A percentile compares a stretch with the other conserved stretches of the same genome.
phyloP scores from a whole-genome alignment of 2,797 vertebrate species.

The Leuciscus waleckii region DNA sequence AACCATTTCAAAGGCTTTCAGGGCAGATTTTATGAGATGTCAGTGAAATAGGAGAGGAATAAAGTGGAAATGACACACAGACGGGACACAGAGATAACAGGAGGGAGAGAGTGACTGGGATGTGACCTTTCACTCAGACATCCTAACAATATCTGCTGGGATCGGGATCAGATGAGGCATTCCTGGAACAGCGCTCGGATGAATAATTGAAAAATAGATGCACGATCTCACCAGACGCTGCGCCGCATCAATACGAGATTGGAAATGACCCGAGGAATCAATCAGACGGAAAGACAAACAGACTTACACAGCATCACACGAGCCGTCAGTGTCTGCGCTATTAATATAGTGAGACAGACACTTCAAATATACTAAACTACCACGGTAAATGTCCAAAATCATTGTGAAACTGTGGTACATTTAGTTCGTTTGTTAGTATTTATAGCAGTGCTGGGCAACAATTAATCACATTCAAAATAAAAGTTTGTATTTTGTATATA shows the following conservation, averaged over 20 bases:
- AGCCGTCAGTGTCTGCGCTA: neutral
- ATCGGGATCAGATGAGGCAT: constrained; percentile 18
- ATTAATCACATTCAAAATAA: no score
- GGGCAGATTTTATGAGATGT: constrained; percentile 8
- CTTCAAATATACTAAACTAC: neutral
- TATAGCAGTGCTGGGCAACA: no score
- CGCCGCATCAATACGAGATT: neutral
- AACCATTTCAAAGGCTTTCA: constrained; percentile 1
- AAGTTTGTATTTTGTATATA: no score
- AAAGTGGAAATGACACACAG: constrained; percentile 14
- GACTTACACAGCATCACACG: neutral
- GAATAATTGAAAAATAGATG: constrained; percentile 12
- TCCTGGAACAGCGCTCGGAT: constrained; percentile 4
- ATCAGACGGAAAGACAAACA: constrained; percentile 1
- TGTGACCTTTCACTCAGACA: constrained; percentile 4
- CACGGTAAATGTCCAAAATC: neutral
- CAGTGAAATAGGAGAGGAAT: constrained; percentile 7
- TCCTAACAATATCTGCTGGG: neutral
- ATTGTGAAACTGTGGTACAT: no score
- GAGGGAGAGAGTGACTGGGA: neutral
- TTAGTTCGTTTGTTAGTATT: no score
- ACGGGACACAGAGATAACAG: neutral
- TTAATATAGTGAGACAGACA: neutral
- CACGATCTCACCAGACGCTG: neutral
- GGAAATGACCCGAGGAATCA: constrained; percentile 16